Base-by-base conservation (phyloP, 2,797 vertebrate genomes). In the Ptychobarbus kaznakovi region DNA sequence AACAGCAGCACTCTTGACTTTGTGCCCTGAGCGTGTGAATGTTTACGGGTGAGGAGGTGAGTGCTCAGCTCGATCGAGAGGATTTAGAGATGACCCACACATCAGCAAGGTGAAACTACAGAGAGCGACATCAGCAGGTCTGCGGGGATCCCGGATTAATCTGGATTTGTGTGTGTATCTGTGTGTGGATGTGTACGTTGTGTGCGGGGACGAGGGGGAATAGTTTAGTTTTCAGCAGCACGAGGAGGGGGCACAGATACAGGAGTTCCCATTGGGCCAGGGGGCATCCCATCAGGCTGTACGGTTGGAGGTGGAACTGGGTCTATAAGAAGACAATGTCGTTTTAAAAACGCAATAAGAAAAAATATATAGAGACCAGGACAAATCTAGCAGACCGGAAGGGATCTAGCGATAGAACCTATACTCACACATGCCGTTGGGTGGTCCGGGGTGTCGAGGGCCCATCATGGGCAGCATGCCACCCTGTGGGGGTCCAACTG, bases 381-480 rank as follows among this genome's bases (percentile, higher is more conserved):
- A 53, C 22, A 66, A 32, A 32, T 32, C 32, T 32, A 32, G 32
- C 32, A 32, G 32, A 32, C 2, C 32, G 32, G 35, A 80, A 28
- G 2, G 40, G 22, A 70, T 11, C 20, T 56, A 84, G 38, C 66
- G 46, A 69, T 1, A 6, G 32, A 11, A 6, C 0, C 3, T 7
- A 74, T 87, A 97, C 97, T 97, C 92, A 99, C 98, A 98, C 97
- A 99, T 96, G 93, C 98, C 97, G 0, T 99, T 99, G 7, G 97
- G 96, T 1, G 97, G 95, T 80, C 97, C 96, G 0, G 96, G 94
- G 85, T 97, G 96, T 1, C 97, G 95, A 11, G 97, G 96, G 69
- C 96, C 97, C 70, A 97, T 93, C 79, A 97, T 96, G 0, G 97
- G 95, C 1, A 97, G 92, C 90, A 98, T 95, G 49, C 94, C 93